Base-by-base conservation (phyloP, 2,797 vertebrate species). In the Chelmon rostratus region DNA sequence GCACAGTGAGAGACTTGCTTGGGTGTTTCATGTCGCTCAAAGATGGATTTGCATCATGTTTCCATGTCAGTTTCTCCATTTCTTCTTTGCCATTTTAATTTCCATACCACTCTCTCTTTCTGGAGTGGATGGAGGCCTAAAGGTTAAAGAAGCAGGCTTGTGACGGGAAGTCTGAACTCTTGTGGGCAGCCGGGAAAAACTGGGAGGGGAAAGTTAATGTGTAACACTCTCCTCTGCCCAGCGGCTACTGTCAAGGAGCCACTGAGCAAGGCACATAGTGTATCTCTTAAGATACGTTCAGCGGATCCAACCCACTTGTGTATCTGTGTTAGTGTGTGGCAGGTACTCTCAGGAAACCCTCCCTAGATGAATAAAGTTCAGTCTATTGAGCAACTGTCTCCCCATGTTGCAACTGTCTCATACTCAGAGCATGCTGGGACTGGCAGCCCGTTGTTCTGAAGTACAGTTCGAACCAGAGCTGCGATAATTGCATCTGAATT, bases 321-420 rank as follows among this genome's bases (percentile, higher is more conserved):
- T 18, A 15, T 75, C 33, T 71, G 37, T 54, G 28, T 50, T 47
- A 54, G 68, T 53, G 53, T 70, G 25, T 38, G 52, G 63, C 40
- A 23, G 57, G 28, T 70, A 63, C 3, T 15, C 54, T 53, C 53
- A 61, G 47, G 37, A 83, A 70, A 79, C 59, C 70, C 77, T 86
- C 72, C 82, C 58, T 81, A 68, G 72, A 69, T 80, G 82, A 89
- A 89, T 84, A 82, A 76, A 80, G 67, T 67, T 58, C 58, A 78
- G 88, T 81, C 1, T 76, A 92, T 94, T 94, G 91, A 89, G 93
- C 91, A 95, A 94, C 82, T 73, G 40, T 78, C 61, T 89, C 44
- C 67, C 65, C 49, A 40, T 93, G 90, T 94, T 90, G 92, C 92
- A 95, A 94, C 77, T 50, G 49, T 82, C 67, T 92, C 83, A 81